Evolutionary conservation across 2,797 vertebrate genomes (phyloP).

Genomic region (Manis javanica): DNA sequence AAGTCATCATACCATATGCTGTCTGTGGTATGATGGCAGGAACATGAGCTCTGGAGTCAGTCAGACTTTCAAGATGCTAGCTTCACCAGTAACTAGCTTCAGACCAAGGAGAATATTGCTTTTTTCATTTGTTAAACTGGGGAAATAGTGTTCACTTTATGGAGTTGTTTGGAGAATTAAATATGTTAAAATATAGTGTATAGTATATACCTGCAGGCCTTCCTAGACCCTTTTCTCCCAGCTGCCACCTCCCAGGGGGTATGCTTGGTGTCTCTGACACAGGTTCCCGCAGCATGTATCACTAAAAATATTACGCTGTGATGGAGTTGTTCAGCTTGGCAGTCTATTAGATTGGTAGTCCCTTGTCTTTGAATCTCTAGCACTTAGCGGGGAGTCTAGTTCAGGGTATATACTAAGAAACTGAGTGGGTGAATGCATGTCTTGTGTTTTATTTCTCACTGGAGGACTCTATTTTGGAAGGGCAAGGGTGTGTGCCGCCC

Average conservation of each 20-base stretch:
- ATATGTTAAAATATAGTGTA: background rate
- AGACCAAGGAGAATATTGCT: background rate
- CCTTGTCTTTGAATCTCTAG: background rate
- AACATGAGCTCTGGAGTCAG: background rate
- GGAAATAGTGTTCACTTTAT: background rate
- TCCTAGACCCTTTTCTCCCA: background rate
- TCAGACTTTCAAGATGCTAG: background rate
- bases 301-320: background rate
- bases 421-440: background rate
- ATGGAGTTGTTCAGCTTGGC: background rate
- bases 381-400: background rate
- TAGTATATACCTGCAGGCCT: background rate
- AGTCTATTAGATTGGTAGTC: background rate
- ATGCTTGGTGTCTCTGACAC: background rate
- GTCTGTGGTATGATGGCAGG: background rate
- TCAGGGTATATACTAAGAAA: background rate
- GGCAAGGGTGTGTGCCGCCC: background rate
- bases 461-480: background rate
- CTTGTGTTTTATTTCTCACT: background rate
- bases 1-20: background rate
- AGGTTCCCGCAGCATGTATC: background rate
- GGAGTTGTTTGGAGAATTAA: background rate
- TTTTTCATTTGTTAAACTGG: conserved; percentile 23
- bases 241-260: background rate
- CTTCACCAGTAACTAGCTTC: background rate